Percentiles rank a stretch among this genome's conserved stretches.
phyloP scores from a whole-genome alignment of 2,888 invertebrate species.

The Lithophane socia region DNA sequence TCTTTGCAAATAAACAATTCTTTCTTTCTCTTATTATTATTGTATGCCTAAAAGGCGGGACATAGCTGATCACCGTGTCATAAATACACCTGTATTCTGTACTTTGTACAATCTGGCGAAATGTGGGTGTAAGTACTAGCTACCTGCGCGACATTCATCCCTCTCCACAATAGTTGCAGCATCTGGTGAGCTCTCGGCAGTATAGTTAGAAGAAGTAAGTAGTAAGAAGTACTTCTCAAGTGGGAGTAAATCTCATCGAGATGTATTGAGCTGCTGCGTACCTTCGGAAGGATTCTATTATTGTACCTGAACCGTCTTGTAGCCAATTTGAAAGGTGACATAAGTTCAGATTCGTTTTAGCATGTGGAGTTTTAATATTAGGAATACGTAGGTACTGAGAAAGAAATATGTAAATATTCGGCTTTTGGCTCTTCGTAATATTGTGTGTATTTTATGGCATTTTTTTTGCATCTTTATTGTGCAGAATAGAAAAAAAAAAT shows the following conservation, averaged over 20 bases:
- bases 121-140: not conserved
- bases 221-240: not conserved
- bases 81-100: not conserved
- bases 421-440: no score
- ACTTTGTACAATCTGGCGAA: not conserved
- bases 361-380: not conserved
- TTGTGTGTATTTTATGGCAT: no score
- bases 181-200: not conserved
- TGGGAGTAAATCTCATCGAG: constrained; percentile 8
- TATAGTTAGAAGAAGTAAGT: no score
- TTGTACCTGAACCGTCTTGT: not conserved
- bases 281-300: not conserved
- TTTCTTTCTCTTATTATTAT: not conserved
- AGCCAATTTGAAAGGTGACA: not conserved
- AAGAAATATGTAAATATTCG: not conserved
- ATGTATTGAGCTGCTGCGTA: constrained; percentile 1
- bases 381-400: not conserved
- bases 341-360: not conserved
- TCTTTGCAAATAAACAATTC: not conserved
- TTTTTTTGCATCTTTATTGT: no score
- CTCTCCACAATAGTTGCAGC: not conserved
- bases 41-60: not conserved
- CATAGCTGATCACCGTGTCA: not conserved
- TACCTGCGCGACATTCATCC: not conserved
- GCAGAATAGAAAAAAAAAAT: no score